Evolutionary conservation across 2,113 vertebrate genomes (phyloP), one percentile per base, ranked within the genome.

Genomic region (Scatophagus argus): DNA sequence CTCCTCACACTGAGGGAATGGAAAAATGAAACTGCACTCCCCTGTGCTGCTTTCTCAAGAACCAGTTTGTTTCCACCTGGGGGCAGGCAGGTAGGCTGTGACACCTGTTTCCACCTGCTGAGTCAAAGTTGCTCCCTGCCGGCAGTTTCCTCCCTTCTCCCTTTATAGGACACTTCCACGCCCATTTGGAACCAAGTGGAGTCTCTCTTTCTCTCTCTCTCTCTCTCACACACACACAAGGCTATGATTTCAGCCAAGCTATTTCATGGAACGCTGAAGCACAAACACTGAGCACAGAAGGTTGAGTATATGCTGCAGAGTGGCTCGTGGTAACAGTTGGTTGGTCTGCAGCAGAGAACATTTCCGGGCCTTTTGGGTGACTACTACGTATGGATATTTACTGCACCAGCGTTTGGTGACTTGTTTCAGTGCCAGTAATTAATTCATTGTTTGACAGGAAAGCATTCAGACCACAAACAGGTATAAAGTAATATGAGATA

Each of bases 71-170:
- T 89, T 81, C 77, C 67, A 49, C 81, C 82, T 62, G 31, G 13
- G 70, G 87, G 88, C 77, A 81, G 47, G 34, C 74, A 85, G 70
- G 74, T 73, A 68, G 56, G 66, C 75, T 73, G 56, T 12, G 71
- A 77, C 75, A 87, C 82, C 68, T 55, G 90, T 60, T 87, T 73
- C 66, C 79, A 88, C 85, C 82, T 72, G 85, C 77, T 80, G 81
- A 34, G 69, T 41, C 2, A 0, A 44, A 55, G 77, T 21, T 11
- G 77, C 71, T 87, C 62, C 32, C 51, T 62, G 71, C 77, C 79
- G 56, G 64, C 78, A 59, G 54, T 44, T 81, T 52, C 65, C 77
- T 81, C 59, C 55, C 54, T 49, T 43, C 43, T 59, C 8, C 47
- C 29, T 71, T 68, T 83, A 60, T 36, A 74, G 51, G 62, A 63